These are phyloP conservation scores for Aphidius ervi DNA, from an alignment of 1,140 invertebrate species.

Conservation along the genomic window DNA sequence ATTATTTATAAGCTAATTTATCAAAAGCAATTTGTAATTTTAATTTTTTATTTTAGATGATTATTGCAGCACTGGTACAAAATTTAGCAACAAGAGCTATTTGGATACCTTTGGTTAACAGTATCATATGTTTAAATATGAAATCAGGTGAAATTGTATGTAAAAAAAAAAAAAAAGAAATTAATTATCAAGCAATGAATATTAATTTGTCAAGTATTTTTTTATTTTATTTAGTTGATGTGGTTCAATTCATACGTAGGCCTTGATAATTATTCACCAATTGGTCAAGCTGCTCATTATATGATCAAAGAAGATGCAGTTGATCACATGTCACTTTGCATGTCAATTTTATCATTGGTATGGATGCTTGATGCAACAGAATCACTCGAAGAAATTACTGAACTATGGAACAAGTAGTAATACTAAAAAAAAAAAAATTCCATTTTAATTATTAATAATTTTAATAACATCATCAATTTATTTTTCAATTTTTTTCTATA, in stretches of 20 bases:
- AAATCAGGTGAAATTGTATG: conserved; percentile 46
- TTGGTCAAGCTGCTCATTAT: conserved; percentile 33
- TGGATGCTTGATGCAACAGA: conserved; percentile 54
- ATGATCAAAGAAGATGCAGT: conserved; percentile 38
- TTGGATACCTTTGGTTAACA: conserved; percentile 46
- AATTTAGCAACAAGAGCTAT: conserved; percentile 42
- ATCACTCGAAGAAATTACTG: conserved; percentile 43
- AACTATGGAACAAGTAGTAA: conserved; percentile 46
- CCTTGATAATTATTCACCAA: conserved; percentile 27
- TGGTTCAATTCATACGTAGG: conserved; percentile 36
- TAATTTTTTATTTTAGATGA: conserved; percentile 34
- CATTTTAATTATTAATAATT: too few relatives aligned
- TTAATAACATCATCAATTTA: conserved; percentile 6
- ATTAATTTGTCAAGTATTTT: too few relatives aligned
- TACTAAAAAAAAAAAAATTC: conserved; percentile 1
- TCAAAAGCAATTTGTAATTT: not conserved
- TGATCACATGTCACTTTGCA: conserved; percentile 38
- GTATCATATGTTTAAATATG: conserved; percentile 39
- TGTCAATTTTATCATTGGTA: conserved; percentile 45
- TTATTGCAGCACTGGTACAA: conserved; percentile 44
- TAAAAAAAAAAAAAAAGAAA: not conserved
- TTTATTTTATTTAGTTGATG: conserved; percentile 27
- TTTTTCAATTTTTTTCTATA: too few relatives aligned
- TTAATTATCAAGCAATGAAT: not conserved
- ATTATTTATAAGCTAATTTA: too few relatives aligned